Evolutionary conservation across 37 sponge, comb jelly and placozoan genomes (phyloP).

Genomic region (Dysidea cf. avara): DNA sequence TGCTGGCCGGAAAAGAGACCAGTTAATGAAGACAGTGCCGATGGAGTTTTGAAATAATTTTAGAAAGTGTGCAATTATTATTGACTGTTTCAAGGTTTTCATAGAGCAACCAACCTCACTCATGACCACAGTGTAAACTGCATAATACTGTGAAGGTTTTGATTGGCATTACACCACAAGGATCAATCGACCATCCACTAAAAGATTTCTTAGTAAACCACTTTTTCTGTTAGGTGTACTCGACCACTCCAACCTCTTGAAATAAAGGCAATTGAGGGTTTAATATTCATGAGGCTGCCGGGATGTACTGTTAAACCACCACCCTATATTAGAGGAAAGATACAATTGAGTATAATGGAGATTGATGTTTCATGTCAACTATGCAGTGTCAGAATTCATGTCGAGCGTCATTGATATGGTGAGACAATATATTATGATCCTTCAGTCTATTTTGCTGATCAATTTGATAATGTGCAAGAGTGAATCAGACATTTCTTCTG

Average conservation of each 20-base stretch:
- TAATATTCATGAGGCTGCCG: no score
- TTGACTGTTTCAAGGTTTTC: slow-evolving; percentile 34
- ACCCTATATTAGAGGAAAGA: slow-evolving; percentile 17
- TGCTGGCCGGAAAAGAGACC: no score
- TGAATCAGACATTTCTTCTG: slow-evolving; percentile 5
- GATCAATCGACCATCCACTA: no score
- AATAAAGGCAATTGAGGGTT: no score
- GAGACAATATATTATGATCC: slow-evolving; percentile 22
- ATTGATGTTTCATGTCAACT: slow-evolving; percentile 34
- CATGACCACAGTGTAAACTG: slow-evolving; percentile 15
- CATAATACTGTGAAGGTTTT: slow-evolving; percentile 35
- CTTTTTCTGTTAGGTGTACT: no score
- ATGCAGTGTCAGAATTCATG: slow-evolving; percentile 41
- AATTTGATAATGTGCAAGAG: background rate
- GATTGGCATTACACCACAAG: no score
- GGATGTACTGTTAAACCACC: slow-evolving; percentile 11
- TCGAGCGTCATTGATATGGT: slow-evolving; percentile 42
- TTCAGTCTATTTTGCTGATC: slow-evolving; percentile 14
- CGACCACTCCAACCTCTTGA: no score
- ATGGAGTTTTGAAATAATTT: no score
- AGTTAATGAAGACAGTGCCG: no score
- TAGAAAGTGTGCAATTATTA: no score
- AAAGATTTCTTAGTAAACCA: no score
- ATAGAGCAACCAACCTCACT: slow-evolving; percentile 12
- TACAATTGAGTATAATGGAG: slow-evolving; percentile 10